Evolutionary conservation across 2,797 vertebrate genomes (phyloP), one percentile per base, ranked within the genome.

Genomic region (Lates japonicus): DNA sequence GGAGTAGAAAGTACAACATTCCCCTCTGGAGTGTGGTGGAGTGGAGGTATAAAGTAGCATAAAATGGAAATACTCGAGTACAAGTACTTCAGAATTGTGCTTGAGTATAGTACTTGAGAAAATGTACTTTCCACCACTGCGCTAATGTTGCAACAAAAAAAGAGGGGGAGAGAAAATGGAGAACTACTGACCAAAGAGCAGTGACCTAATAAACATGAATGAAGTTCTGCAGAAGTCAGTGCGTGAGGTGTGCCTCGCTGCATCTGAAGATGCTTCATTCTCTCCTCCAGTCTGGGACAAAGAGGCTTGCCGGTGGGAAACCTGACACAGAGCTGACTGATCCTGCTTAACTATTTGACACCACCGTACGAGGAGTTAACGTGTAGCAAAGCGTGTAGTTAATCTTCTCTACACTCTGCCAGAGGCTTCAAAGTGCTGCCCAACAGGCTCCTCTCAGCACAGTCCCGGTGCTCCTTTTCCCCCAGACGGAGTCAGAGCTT

Each of bases 331-430:
- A 74, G 37, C 31, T 4, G 42, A 75, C 57, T 9, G n/a, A n/a
- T 62, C 76, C 33, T 17, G 42, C 58, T 75, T 58, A 76, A 80
- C 59, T 70, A 70, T 70, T 54, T 81, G 80, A 80, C 86, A 78
- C 77, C 76, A 79, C 82, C 70, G 68, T 70, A 63, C 51, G 57
- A 91, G 86, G 92, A 93, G 95, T 96, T 96, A 95, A 95, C 90
- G 82, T 88, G 86, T 93, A 59, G 57, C 49, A 80, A 17, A 90
- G 73, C 60, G 7, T 80, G 73, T 83, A 69, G 95, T 94, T 95
- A 96, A 96, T 94, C 92, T 95, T 94, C 90, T 87, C 84, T 70
- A 49, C 41, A 49, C 74, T 70, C 74, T 52, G 51, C 76, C 74
- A 67, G 65, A 68, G 86, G 79, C 86, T 87, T 88, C 89, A 90